phyloP scores from a whole-genome alignment of 2,797 vertebrate genomes.

The Sphenopsis melanotis region DNA sequence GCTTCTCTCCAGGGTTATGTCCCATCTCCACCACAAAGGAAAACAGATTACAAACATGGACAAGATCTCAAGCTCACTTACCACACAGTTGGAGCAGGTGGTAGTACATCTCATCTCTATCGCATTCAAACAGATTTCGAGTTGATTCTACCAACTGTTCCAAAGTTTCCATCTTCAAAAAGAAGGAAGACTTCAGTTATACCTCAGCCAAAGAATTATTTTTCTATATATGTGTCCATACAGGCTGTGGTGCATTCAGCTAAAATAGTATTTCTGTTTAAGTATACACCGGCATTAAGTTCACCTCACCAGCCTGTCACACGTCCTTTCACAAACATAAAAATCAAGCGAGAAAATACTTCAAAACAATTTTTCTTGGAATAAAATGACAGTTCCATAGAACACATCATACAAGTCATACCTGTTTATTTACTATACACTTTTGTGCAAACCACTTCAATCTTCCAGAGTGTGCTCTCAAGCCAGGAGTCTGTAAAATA shows the following conservation, averaged over 20 bases:
- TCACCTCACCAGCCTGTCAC: constrained; percentile 28
- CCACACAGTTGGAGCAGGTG: constrained; percentile 83
- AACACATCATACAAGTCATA: constrained; percentile 24
- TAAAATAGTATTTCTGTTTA: constrained; percentile 4
- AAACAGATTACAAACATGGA: not conserved
- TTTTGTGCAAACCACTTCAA: constrained; percentile 88
- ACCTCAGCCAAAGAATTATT: not conserved
- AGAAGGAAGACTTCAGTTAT: not conserved
- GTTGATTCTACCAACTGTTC: constrained; percentile 90
- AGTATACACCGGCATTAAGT: not conserved
- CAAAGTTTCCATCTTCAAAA: constrained; percentile 82
- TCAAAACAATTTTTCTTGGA: not conserved
- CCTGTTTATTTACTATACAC: constrained; percentile 82
- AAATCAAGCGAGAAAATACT: not conserved
- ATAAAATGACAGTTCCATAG: not conserved
- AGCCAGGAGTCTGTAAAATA: constrained; percentile 86
- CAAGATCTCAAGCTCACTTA: constrained; percentile 71
- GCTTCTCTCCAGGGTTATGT: not conserved
- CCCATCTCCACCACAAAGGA: not conserved
- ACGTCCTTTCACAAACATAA: not conserved
- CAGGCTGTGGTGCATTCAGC: not conserved
- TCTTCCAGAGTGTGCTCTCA: constrained; percentile 82
- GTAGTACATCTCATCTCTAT: constrained; percentile 91
- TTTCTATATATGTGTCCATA: not conserved
- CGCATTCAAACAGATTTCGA: constrained; percentile 88